Evolutionary conservation across 2,797 vertebrate species (phyloP).

Genomic region (Karalla daura): DNA sequence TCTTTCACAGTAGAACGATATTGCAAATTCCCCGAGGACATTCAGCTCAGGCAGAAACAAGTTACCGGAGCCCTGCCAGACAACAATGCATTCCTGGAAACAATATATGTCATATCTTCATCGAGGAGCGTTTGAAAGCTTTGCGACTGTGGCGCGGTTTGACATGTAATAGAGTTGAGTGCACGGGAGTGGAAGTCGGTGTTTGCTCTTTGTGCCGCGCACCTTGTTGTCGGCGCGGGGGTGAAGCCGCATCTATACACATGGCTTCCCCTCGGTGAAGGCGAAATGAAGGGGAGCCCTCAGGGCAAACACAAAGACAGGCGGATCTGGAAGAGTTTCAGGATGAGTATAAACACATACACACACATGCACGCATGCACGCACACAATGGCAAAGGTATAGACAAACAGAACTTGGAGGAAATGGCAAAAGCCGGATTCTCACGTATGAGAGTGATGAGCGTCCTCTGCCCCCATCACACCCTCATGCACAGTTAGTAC

Average conservation of each 20-base stretch:
- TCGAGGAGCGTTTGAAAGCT: slow-evolving; percentile 29
- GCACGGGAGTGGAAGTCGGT: slow-evolving; percentile 31
- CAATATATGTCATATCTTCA: slow-evolving; percentile 45
- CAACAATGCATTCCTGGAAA: slow-evolving; percentile 54
- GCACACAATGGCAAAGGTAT: no score
- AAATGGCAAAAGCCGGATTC: slow-evolving; percentile 11
- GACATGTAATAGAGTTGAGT: slow-evolving; percentile 54
- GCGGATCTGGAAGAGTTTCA: slow-evolving; percentile 54
- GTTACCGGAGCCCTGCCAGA: slow-evolving; percentile 27
- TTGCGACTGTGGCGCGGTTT: slow-evolving; percentile 42
- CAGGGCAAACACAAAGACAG: slow-evolving; percentile 70
- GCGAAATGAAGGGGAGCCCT: slow-evolving; percentile 69
- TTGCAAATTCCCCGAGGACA: slow-evolving; percentile 35
- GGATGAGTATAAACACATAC: slow-evolving; percentile 54
- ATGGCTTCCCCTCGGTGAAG: slow-evolving; percentile 72
- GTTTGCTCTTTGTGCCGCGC: slow-evolving; percentile 60
- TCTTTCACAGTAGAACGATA: slow-evolving; percentile 12
- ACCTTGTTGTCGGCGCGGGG: slow-evolving; percentile 58
- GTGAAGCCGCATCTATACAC: slow-evolving; percentile 66
- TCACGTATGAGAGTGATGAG: neutral
- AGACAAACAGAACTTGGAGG: slow-evolving; percentile 25
- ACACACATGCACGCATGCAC: neutral
- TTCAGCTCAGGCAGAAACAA: slow-evolving; percentile 21
- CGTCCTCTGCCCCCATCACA: neutral
- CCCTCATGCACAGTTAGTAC: no score